A percentile compares a stretch with the other conserved stretches of the same genome.
Conservation (phyloP, 2,113 vertebrate genomes). For the Nestor notabilis region DNA sequence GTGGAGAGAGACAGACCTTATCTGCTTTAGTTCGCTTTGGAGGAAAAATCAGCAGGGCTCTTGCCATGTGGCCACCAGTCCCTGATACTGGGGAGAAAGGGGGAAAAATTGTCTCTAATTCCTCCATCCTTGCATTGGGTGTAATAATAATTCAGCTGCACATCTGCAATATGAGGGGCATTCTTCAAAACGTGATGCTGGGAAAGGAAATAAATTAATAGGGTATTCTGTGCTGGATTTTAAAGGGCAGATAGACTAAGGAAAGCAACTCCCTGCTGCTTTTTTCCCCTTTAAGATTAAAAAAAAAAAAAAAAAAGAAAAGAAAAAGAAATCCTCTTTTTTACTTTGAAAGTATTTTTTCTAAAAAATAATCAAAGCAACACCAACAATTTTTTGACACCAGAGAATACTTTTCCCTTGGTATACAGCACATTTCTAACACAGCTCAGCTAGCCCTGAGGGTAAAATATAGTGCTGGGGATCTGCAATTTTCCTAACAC, state of each 20-base stretch:
- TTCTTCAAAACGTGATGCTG: background rate
- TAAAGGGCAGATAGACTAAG: conserved; percentile 49
- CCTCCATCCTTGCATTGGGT: background rate
- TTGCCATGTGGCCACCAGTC: background rate
- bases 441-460: background rate
- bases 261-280: conserved; percentile 63
- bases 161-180: background rate
- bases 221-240: conserved; percentile 32
- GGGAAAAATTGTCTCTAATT: background rate
- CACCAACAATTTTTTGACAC: conserved; percentile 60
- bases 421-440: conserved; percentile 27
- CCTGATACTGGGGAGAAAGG: background rate
- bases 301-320: conserved; percentile 27
- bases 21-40: background rate
- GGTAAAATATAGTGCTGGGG: background rate
- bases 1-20: background rate
- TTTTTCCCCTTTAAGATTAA: conserved; percentile 62
- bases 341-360: conserved; percentile 74
- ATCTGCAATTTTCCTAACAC: conserved; percentile 9
- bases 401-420: conserved; percentile 51
- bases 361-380: conserved; percentile 66
- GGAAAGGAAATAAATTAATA: conserved; percentile 59
- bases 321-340: background rate
- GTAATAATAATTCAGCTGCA: background rate
- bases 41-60: background rate